phyloP scores from a whole-genome alignment of 1,140 invertebrate species.

The Pseudomyrmex dendroicus region DNA sequence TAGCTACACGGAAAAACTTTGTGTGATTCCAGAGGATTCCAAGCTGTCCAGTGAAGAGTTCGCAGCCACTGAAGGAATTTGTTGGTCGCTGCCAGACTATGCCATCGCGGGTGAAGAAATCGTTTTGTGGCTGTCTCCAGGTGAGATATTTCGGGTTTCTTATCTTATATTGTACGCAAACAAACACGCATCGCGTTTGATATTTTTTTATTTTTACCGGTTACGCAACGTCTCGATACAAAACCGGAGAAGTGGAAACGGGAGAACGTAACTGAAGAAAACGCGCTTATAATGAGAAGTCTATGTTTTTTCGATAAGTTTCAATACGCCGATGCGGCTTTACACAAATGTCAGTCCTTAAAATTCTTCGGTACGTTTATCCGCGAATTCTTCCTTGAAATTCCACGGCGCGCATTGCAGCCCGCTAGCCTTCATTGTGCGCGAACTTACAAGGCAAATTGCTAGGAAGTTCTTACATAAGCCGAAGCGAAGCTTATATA shows the following conservation, averaged over 20 bases:
- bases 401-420: background rate
- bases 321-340: background rate
- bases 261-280: too few relatives aligned
- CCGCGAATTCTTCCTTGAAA: conserved; percentile 31
- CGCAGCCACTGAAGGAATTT: conserved; percentile 83
- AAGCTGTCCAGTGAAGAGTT: conserved; percentile 83
- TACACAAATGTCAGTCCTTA: background rate
- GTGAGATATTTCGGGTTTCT: conserved; percentile 69
- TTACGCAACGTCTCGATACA: too few relatives aligned
- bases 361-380: background rate
- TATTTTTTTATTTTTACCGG: too few relatives aligned
- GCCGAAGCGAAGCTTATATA: background rate
- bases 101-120: conserved; percentile 85
- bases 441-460: conserved; percentile 13
- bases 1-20: background rate
- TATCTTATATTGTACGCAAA: background rate
- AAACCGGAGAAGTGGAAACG: too few relatives aligned
- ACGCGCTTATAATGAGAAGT: too few relatives aligned
- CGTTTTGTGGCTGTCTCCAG: conserved; percentile 84
- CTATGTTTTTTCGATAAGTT: background rate
- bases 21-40: conserved; percentile 81
- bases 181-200: background rate
- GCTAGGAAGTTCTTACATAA: conserved; percentile 50
- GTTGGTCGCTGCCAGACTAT: conserved; percentile 84
- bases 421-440: conserved; percentile 11